Conservation (phyloP, 2,113 vertebrate species). For the Gambusia affinis region DNA sequence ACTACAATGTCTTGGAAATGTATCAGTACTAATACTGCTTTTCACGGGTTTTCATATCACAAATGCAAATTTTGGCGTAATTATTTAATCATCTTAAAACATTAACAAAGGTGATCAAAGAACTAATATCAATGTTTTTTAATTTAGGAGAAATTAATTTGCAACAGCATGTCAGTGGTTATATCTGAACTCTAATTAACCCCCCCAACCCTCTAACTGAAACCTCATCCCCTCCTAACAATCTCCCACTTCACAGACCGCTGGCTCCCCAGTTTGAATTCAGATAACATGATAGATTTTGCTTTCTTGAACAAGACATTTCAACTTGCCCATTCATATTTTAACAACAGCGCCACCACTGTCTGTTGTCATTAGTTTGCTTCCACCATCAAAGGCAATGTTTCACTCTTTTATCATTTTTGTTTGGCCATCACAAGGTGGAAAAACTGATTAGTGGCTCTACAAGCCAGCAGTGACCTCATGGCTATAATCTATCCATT, state of each 20-base stretch:
- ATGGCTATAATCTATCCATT: constrained; percentile 68
- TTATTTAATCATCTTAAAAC: no score
- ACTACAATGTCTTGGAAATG: no score
- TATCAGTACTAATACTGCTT: no score
- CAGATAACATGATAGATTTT: constrained; percentile 20
- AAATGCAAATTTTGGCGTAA: no score
- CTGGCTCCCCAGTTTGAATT: not conserved
- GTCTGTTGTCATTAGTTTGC: not conserved
- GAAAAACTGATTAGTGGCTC: constrained; percentile 33
- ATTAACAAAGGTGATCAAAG: not conserved
- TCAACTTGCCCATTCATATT: not conserved
- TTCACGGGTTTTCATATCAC: no score
- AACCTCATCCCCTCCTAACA: constrained; percentile 4
- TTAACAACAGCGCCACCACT: not conserved
- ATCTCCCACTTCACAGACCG: not conserved
- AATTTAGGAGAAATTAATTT: constrained; percentile 2
- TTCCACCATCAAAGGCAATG: not conserved
- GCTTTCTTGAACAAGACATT: not conserved
- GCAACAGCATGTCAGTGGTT: constrained; percentile 1
- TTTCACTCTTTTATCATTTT: not conserved
- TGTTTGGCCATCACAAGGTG: constrained; percentile 18
- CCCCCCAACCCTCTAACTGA: constrained; percentile 26
- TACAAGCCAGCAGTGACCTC: constrained; percentile 35
- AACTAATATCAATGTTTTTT: not conserved
- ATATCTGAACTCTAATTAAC: constrained; percentile 46